phyloP scores from a whole-genome alignment of 2,113 vertebrate species.

The Podocnemis expansa region DNA sequence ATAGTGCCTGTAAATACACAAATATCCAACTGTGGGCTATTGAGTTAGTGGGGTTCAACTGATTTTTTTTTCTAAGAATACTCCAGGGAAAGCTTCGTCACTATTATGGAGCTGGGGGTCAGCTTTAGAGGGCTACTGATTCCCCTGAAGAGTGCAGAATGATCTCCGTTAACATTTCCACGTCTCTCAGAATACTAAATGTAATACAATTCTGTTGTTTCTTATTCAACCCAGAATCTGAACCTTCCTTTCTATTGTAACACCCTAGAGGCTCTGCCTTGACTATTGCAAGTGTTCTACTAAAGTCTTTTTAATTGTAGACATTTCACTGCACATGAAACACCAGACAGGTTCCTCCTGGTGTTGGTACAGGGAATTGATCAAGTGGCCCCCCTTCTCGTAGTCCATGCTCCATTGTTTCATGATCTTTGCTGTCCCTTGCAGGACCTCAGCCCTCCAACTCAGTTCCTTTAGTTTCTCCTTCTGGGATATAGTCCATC shows the following conservation, averaged over 20 bases:
- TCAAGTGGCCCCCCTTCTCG: too few relatives aligned
- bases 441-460: too few relatives aligned
- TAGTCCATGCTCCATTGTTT: too few relatives aligned
- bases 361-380: too few relatives aligned
- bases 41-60: not conserved
- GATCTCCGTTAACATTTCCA: not conserved
- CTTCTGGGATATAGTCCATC: too few relatives aligned
- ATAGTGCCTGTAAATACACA: not conserved
- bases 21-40: not conserved
- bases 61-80: not conserved
- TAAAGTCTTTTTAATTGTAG: too few relatives aligned
- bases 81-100: not conserved
- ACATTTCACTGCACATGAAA: too few relatives aligned
- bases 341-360: too few relatives aligned
- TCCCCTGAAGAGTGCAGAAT: not conserved
- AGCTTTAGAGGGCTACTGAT: not conserved
- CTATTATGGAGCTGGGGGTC: not conserved
- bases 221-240: not conserved
- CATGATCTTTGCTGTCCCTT: too few relatives aligned
- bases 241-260: not conserved
- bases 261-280: not conserved
- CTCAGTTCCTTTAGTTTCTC: too few relatives aligned
- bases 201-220: not conserved
- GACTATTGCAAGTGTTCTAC: fast-evolving
- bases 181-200: not conserved